These are phyloP conservation scores for Pampusana beccarii DNA, from an alignment of 2,113 vertebrate genomes.

Conservation along the genomic window DNA sequence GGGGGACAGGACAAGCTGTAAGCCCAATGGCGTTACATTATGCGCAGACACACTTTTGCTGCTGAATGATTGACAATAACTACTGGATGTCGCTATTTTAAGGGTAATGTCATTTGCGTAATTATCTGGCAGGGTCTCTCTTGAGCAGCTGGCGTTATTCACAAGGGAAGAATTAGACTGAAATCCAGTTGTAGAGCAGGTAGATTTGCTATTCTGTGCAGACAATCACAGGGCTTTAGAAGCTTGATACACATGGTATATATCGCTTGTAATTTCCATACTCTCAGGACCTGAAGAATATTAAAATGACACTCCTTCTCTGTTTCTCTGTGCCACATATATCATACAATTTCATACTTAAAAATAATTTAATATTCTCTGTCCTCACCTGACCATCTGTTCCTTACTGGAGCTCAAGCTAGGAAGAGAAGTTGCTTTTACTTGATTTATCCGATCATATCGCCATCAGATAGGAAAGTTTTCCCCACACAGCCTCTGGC, in stretches of 20 bases:
- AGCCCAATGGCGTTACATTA: neutral
- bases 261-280: neutral
- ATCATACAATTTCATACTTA: neutral
- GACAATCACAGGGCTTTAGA: neutral
- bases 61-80: conserved; percentile 45
- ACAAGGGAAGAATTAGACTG: conserved; percentile 19
- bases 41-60: neutral
- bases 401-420: neutral
- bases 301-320: neutral
- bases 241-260: neutral
- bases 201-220: neutral
- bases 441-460: neutral
- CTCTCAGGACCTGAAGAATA: neutral
- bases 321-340: neutral
- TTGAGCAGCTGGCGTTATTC: neutral
- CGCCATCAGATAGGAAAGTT: neutral
- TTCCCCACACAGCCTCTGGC: accelerated
- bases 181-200: conserved; percentile 22
- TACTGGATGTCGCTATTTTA: conserved; percentile 46
- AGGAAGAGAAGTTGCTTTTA: neutral
- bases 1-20: neutral
- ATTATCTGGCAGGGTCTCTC: conserved; percentile 8
- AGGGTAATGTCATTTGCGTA: neutral
- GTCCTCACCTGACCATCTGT: conserved; percentile 32
- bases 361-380: conserved; percentile 5